Conservation (phyloP, 2,113 vertebrate species). For the Pantherophis guttatus region DNA sequence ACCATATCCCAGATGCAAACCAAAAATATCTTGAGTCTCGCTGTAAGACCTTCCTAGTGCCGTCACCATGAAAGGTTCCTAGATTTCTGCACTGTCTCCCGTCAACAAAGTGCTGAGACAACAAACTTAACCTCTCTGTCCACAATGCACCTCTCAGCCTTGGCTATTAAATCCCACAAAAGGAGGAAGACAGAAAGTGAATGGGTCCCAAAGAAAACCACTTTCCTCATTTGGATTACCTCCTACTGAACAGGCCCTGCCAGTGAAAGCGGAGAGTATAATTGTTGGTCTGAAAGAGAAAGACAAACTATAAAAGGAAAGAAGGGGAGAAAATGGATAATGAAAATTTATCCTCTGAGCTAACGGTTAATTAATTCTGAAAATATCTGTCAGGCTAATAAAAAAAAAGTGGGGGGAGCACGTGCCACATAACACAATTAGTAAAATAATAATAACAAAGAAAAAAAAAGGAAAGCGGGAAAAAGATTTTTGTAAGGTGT, state of each 20-base stretch:
- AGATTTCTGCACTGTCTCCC: constrained; percentile 60
- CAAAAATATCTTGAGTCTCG: neutral
- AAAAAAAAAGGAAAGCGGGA: constrained; percentile 62
- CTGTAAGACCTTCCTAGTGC: neutral
- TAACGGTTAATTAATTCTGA: constrained; percentile 86
- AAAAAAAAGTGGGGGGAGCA: constrained; percentile 33
- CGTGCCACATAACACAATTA: constrained; percentile 72
- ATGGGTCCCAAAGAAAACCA: constrained; percentile 76
- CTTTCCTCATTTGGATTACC: constrained; percentile 81
- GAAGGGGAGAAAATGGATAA: constrained; percentile 71
- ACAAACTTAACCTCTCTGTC: constrained; percentile 82
- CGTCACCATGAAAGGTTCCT: neutral
- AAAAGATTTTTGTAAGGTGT: constrained; percentile 74
- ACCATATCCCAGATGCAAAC: neutral
- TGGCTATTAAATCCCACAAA: constrained; percentile 82
- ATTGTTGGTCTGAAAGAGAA: constrained; percentile 77
- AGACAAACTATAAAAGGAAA: constrained; percentile 72
- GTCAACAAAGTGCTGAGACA: constrained; percentile 80
- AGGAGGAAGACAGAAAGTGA: constrained; percentile 75
- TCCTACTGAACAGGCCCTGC: constrained; percentile 73
- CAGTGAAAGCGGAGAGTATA: constrained; percentile 74
- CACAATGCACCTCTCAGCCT: constrained; percentile 68
- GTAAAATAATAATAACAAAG: constrained; percentile 77
- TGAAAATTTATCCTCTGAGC: constrained; percentile 82
- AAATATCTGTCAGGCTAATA: constrained; percentile 82